Evolutionary conservation across 2,797 vertebrate species (phyloP), one percentile per base, ranked within the genome.

Genomic region (Prunella strophiata): DNA sequence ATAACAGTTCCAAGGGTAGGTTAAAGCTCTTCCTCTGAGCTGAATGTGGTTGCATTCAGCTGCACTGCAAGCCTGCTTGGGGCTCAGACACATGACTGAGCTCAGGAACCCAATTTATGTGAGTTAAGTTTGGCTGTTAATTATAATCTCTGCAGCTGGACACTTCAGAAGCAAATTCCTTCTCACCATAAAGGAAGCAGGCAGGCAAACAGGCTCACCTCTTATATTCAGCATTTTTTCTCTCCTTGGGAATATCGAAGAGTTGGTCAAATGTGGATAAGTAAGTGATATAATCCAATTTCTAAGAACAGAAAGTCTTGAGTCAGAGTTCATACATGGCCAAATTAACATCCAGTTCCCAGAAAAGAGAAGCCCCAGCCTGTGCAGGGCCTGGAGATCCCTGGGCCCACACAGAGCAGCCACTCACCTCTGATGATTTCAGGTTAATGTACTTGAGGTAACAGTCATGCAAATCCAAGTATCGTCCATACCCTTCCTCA

Each of bases 361-460:
- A 85, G 66, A 32, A 42, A 63, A 52, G 34, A 59, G 40, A 34
- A 84, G 13, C 22, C 7, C 18, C 73, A 59, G 59, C 4, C n/a
- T 23, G 19, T 36, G 59, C 26, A 78, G 52, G 40, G 21, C 43
- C 63, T 76, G 65, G 50, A 42, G n/a, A n/a, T 16, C 36, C 25
- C 52, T 34, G 17, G 20, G 21, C 30, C 18, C 52, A 52, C 9
- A 52, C n/a, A 65, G 6, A 84, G 45, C 58, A 77, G 45, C 15
- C 65, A 48, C 80, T 84, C 52, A 90, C 99, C 98, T 99, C 99
- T 3, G 98, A 98, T 11, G 99, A 99, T 88, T 99, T 99, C n/a
- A 99, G 96, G 88, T 99, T 99, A 92, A 98, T 99, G 96, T 98
- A 99, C 93, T 99, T 99, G 93, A 99, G 98, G 92, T 99, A 99